Evolutionary conservation across 2,888 invertebrate species (phyloP).

Genomic region (Anticlea derivata): DNA sequence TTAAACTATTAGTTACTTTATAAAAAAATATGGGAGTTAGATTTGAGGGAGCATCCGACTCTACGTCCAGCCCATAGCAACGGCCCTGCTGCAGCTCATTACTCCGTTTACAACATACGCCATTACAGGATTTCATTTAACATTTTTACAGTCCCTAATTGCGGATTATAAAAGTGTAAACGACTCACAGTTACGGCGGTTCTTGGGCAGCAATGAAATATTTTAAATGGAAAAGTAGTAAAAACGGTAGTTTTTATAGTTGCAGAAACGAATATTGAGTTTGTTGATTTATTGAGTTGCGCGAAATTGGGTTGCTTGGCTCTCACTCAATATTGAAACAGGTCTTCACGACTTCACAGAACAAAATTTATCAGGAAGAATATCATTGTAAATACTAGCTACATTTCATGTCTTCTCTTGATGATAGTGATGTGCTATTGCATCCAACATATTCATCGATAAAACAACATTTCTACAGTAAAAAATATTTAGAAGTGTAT

Average conservation of each 20-base stretch:
- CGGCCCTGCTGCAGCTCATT: slow-evolving; percentile 55
- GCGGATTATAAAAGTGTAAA: slow-evolving; percentile 76
- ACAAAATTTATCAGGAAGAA: no score
- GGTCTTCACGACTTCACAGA: no score
- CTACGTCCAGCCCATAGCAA: slow-evolving; percentile 31
- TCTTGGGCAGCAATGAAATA: slow-evolving; percentile 42
- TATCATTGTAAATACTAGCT: no score
- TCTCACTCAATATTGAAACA: no score
- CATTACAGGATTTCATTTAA: slow-evolving; percentile 73
- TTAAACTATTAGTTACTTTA: no score
- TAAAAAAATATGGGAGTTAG: no score
- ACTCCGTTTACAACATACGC: slow-evolving; percentile 62
- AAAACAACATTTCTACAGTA: no score
- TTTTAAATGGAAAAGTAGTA: slow-evolving; percentile 40
- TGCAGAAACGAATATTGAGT: slow-evolving; percentile 24
- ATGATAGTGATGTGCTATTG: no score
- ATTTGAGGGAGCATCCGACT: no score
- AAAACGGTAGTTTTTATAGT: slow-evolving; percentile 40
- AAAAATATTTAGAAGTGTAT: no score
- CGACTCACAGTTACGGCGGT: slow-evolving; percentile 50
- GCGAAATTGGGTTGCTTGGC: background rate
- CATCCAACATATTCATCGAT: no score
- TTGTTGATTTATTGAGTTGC: slow-evolving; percentile 10
- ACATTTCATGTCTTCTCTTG: no score
- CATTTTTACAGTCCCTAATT: slow-evolving; percentile 83